Percentiles rank a stretch among this genome's conserved stretches.
Conservation (phyloP, 2,113 vertebrate genomes). For the Cygnus buccinator region DNA sequence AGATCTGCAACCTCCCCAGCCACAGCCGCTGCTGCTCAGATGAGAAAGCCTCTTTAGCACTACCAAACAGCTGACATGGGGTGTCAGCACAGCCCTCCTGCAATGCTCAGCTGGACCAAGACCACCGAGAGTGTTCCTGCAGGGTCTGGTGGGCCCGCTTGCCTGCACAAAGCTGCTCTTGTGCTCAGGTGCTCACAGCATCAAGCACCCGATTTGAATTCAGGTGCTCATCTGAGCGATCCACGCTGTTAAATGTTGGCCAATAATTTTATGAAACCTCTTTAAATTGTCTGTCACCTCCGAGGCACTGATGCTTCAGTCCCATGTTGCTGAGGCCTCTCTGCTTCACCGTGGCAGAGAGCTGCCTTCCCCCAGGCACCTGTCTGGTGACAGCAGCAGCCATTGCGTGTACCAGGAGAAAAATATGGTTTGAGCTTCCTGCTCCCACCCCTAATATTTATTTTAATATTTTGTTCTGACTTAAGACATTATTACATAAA, state of each 20-base stretch:
- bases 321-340: background rate
- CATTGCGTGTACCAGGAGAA: background rate
- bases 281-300: background rate
- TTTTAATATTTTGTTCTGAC: slow-evolving; percentile 44
- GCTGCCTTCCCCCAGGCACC: background rate
- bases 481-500: slow-evolving; percentile 40
- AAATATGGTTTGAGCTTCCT: background rate
- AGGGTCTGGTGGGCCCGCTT: background rate
- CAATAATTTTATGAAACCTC: background rate
- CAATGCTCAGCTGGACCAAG: background rate
- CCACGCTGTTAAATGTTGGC: background rate
- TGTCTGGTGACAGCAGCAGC: background rate
- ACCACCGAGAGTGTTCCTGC: background rate
- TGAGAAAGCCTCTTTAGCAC: background rate
- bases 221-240: background rate
- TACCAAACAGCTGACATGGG: background rate
- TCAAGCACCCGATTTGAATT: background rate
- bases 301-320: background rate
- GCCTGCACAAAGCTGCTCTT: background rate
- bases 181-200: background rate
- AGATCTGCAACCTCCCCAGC: background rate
- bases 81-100: background rate
- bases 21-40: rapidly evolving
- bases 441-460: slow-evolving; percentile 28
- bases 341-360: background rate